Conservation (phyloP, 2,888 invertebrate species). For the Agrotis clavis region DNA sequence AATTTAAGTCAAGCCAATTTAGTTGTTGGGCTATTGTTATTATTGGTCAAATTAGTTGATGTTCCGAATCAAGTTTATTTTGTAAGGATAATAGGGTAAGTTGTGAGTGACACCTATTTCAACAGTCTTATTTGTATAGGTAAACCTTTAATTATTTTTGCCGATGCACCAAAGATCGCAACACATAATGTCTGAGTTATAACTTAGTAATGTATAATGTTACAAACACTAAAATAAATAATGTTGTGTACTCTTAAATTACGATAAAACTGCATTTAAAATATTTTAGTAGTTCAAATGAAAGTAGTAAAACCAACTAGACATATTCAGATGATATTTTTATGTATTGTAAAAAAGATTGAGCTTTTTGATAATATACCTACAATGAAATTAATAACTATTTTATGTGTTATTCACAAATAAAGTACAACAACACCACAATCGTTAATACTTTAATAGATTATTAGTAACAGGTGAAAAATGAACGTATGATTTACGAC, state of each 20-base stretch:
- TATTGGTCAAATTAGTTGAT: constrained; percentile 1
- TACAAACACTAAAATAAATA: neutral
- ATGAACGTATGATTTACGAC: constrained; percentile 21
- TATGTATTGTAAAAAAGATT: no score
- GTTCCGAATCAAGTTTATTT: constrained; percentile 15
- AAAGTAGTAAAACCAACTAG: neutral
- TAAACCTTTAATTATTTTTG: no score
- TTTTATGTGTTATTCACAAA: neutral
- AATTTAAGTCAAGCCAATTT: constrained; percentile 26
- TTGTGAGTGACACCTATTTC: no score
- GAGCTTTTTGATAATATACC: no score
- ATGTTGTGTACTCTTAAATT: no score
- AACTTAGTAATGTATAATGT: neutral
- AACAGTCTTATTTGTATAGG: no score
- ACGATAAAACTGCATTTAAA: neutral
- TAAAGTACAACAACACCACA: constrained; percentile 16
- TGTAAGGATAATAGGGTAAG: neutral
- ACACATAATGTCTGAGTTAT: neutral
- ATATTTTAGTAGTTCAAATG: neutral
- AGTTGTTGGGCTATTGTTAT: constrained; percentile 6
- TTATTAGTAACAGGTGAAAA: constrained; percentile 40
- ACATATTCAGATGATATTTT: no score
- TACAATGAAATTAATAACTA: neutral
- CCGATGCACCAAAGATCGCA: no score
- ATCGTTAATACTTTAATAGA: constrained; percentile 12